Base-by-base conservation (phyloP, 2,888 invertebrate species). In the Drosophila vallismaia region DNA sequence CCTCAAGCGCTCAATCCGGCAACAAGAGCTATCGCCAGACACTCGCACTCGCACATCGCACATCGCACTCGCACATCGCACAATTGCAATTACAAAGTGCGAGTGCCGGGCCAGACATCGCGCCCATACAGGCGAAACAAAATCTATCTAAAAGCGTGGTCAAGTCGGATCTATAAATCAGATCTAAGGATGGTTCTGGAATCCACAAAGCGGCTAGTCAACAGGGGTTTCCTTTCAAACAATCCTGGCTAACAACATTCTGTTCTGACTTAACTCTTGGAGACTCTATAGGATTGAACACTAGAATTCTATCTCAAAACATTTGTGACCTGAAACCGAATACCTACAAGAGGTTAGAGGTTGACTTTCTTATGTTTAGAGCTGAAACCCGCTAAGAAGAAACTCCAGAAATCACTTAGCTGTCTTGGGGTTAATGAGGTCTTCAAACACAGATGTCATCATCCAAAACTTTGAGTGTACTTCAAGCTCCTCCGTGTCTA, bases 11-110 rank as follows among this genome's bases (percentile, higher is more conserved):
- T 57, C 68, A 73, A 80, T 64, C 53, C 55, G 58, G 38, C 60
- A 58, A 38, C 59, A 68, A 38, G 63, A 62, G 60, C 78, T 81
- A 79, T 82, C 82, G 76, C 76, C 62, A 55, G 46, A 54, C 53
- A 60, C 52, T 64, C 40, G 66, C 19, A 19, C 19, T 19, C 19
- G 19, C 19, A 19, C 19, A n/a, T 19, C 19, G 19, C 1, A 19
- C 19, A 19, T 19, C 1, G 19, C 19, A 19, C 19, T 19, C 19
- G 19, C 19, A 19, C 19, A 19, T 19, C 19, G 19, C 38, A 58
- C 71, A 85, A 75, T 77, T 85, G 83, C 83, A 82, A 74, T 75
- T 79, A 81, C 79, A 83, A 85, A 82, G 75, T 81, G 79, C 80
- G 75, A 58, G 60, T 52, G 79, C 74, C 67, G 70, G 74, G 74